Evolutionary conservation across 2,797 vertebrate species (phyloP), one percentile per base, ranked within the genome.

Genomic region (Denticeps clupeoides): DNA sequence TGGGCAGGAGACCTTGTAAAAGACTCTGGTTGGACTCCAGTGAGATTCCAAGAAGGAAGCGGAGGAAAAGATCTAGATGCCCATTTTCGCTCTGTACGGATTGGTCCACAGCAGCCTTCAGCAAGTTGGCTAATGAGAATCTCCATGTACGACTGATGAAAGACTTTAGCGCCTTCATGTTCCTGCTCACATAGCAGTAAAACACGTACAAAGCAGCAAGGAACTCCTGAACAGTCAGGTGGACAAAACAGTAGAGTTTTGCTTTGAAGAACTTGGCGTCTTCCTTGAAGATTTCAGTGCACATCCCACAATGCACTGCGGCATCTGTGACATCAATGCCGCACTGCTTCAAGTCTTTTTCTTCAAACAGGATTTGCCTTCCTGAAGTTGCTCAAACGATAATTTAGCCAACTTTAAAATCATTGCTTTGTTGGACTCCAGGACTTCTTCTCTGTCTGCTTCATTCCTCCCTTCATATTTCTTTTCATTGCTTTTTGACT

Each of bases 21-120:
- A 52, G 49, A 15, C 4, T 11, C 23, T 28, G 49, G 12, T 55
- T 63, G 45, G 52, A 45, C n/a, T 56, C 41, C 4, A 56, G n/a
- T 5, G 46, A 53, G 8, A 63, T 15, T 4, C 60, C 60, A 11
- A 53, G 38, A 16, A 63, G 56, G 37, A 63, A 66, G 38, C 60
- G 56, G 23, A 58, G 53, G 31, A 66, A 66, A 22, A 66, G 57
- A 16, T 66, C 63, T 32, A 66, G 42, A 12, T 60, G 63, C 1
- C 63, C 59, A 26, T 58, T 64, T 26, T 16, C 23, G 31, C 31
- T 15, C 7, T 33, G 12, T 3, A 33, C 47, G 18, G 21, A 58
- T 47, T 55, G 64, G 4, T 55, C n/a, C 18, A 60, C 29, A 41
- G 50, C 45, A 18, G 7, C 45, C 12, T 48, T 32, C 8, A 64